Evolutionary conservation across 2,797 vertebrate genomes (phyloP).

Genomic region (Crypturellus tataupa): DNA sequence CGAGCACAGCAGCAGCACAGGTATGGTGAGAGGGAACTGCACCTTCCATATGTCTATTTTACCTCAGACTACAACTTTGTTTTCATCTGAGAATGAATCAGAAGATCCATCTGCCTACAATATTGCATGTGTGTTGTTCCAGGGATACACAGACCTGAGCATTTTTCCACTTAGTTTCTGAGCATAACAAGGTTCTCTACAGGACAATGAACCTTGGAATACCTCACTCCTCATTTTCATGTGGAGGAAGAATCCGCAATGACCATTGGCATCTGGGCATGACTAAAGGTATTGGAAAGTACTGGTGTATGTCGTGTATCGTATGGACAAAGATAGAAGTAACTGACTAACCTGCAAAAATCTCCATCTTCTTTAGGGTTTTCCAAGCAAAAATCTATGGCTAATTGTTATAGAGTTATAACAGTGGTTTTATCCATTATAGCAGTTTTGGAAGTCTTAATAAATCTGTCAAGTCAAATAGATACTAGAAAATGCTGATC

Average conservation of each 20-base stretch:
- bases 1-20: too few species aligned
- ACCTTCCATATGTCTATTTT: neutral
- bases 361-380: neutral
- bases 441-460: too few species aligned
- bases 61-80: neutral
- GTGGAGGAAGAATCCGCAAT: neutral
- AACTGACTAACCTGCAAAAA: neutral
- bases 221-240: neutral
- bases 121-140: neutral
- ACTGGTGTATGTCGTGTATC: too few species aligned
- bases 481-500: too few species aligned
- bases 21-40: too few species aligned
- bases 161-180: neutral
- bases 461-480: too few species aligned
- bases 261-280: neutral
- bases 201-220: neutral
- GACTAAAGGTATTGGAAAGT: neutral
- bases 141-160: neutral
- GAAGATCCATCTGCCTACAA: neutral
- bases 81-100: neutral
- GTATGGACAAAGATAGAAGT: neutral
- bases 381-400: neutral
- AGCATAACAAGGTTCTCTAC: neutral
- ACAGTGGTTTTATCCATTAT: too few species aligned
- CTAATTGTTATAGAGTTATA: neutral